These are phyloP conservation scores for Bombycilla garrulus DNA, from an alignment of 2,113 vertebrate species.

Conservation along the genomic window DNA sequence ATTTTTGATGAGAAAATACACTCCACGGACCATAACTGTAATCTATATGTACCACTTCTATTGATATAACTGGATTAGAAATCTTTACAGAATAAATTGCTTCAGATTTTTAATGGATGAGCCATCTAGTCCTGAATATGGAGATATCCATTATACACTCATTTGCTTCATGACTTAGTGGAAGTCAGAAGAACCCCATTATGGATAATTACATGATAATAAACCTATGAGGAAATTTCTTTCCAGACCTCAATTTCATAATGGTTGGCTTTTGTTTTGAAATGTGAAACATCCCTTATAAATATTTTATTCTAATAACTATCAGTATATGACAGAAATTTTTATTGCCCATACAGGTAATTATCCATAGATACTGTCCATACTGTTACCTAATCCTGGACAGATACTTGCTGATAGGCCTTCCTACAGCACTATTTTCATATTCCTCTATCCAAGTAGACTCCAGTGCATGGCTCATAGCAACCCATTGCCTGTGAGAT, in stretches of 20 bases:
- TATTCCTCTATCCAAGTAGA: not conserved
- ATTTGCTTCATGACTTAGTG: not conserved
- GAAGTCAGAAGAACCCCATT: constrained; percentile 14
- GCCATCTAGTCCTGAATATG: not conserved
- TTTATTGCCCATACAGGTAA: not conserved
- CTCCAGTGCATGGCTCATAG: not conserved
- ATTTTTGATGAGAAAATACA: not conserved
- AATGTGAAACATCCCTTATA: not conserved
- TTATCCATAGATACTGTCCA: not conserved
- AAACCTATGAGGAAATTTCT: not conserved
- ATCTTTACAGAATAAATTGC: not conserved
- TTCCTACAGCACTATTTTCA: not conserved
- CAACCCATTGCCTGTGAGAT: not conserved
- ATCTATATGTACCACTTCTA: not conserved
- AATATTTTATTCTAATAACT: constrained; percentile 35
- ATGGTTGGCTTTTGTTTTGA: constrained; percentile 7
- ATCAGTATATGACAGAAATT: not conserved
- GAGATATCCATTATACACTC: not conserved
- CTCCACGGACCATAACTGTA: not conserved
- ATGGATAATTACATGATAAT: not conserved
- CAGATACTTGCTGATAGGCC: not conserved
- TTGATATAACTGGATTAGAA: not conserved
- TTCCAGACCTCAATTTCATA: not conserved
- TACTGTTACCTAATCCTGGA: not conserved
- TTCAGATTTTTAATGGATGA: not conserved